Evolutionary conservation across 2,797 vertebrate species (phyloP), one percentile per base, ranked within the genome.

Genomic region (Neoniphon sammara): DNA sequence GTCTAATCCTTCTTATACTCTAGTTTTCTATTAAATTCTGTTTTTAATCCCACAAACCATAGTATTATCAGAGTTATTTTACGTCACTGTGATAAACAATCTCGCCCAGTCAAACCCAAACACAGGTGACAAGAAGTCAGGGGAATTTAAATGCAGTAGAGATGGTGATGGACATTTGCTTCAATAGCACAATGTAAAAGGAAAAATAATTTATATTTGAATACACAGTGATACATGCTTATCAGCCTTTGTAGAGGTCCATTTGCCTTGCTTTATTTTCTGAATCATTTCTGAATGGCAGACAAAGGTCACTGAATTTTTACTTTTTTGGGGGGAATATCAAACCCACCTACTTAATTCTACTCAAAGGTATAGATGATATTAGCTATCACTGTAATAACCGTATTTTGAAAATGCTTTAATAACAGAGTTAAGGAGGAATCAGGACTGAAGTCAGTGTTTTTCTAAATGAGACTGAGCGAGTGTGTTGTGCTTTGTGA

Each of bases 21-120:
- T 0, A 1, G 15, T 50, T 18, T 72, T 70, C 42, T 60, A 75
- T 52, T 69, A 39, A 36, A 83, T 57, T 63, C 58, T 59, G 7
- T 59, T 11, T 75, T 69, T 75, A 66, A 85, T 83, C 75, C 73
- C 62, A 55, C 20, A 76, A 76, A 78, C 47, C 52, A 59, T 27
- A 67, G 21, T n/a, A 18, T 31, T 67, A 11, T 77, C 50, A 60
- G 46, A 14, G 49, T 70, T 61, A 20, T 39, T 65, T 50, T 66
- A 72, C 77, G 34, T 46, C 54, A 57, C 2, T 20, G 47, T 80
- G 54, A 73, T 46, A 70, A 78, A 69, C 4, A 71, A 27, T 66
- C 54, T 66, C 23, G 64, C 12, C 49, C 27, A 79, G 30, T 63
- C 34, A 57, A 70, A 74, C 61, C 17, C 18, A 69, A 58, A 77